Evolutionary conservation across 2,888 invertebrate genomes (phyloP), one percentile per base, ranked within the genome.

Genomic region (Xestia rhomboidea): DNA sequence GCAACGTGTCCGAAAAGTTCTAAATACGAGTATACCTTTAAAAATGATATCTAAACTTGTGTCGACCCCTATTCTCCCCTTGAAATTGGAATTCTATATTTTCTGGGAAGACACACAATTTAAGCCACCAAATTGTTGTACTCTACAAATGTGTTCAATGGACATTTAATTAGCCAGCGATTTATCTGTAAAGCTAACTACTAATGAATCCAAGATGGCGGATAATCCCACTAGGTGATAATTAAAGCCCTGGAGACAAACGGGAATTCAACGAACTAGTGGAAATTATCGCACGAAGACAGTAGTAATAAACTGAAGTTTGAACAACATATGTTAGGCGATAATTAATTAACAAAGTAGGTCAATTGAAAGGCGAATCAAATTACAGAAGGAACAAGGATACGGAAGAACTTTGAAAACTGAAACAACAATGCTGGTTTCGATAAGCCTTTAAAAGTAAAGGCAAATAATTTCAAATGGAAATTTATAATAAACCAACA

Each of bases 151-250:
- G 72, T 84, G 57, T 46, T 82, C 68, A 70, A 73, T 87, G 73
- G 63, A 63, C 63, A 73, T 87, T 87, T 85, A 88, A 86, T 79
- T 82, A 88, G 76, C 76, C 51, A 75, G 69, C 51, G 66, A 76
- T 80, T 77, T 76, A 84, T 82, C 74, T 68, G 46, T 82, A 76
- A 84, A 82, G 82, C 87, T 83, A 57, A 80, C 49, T 80, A 79
- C 76, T 80, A 88, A 86, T 84, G 75, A 84, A 86, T 86, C 73
- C 77, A 86, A 88, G 79, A 88, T 86, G 77, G 88, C 73, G 76
- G 71, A 78, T 87, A 82, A 87, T 88, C 84, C 73, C 78, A 76
- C 82, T 84, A 78, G 66, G 83, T 77, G 74, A 78, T 87, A 87
- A 87, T 87, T 86, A 83, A 81, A 83, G 74, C 79, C 68, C 41